Base-by-base conservation (phyloP, 2,888 invertebrate genomes). In the Drosophila kokeensis region DNA sequence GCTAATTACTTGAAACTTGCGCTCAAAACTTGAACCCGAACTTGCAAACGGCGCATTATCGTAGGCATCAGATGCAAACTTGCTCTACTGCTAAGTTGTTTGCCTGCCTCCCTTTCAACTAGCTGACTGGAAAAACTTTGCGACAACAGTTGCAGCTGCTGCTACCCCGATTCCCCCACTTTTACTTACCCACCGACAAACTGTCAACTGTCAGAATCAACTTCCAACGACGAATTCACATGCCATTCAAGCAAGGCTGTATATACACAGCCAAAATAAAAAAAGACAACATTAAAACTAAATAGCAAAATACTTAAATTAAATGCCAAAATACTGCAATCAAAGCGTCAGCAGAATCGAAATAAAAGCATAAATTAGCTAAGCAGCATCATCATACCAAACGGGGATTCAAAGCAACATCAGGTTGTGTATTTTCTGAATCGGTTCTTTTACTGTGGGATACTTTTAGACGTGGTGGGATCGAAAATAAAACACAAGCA, bases 401-500 rank as follows among this genome's bases (percentile, higher is more conserved):
- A 79, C 72, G 54, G 73, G 80, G 76, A 73, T 62, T 55, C 34
- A 63, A 74, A 63, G 71, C 65, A 68, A 69, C 49, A 53, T 42
- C 70, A 70, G 70, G 77, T 64, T 50, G 50, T 34, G 27, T 62
- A 54, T 11, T 48, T 10, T 49, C 42, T 53, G 36, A 21, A 45
- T 45, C 32, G 52, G 30, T 53, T 57, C 5, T 65, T 59, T 11
- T 63, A 42, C 42, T 48, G 40, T 34, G 42, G 61, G 29, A 64
- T 32, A 55, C 49, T 67, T 61, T 45, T 36, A 59, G 42, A 42
- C 27, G 32, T 32, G 59, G 29, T 27, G 59, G 74, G 72, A 53
- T 70, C 38, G 50, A 76, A 88, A 87, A 89, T 89, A 87, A 87
- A 87, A 87, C 87, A 87, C 87, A 87, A 83, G 81, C 83, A 57